Evolutionary conservation across 2,888 invertebrate species (phyloP).

Genomic region (Thumatha senex): DNA sequence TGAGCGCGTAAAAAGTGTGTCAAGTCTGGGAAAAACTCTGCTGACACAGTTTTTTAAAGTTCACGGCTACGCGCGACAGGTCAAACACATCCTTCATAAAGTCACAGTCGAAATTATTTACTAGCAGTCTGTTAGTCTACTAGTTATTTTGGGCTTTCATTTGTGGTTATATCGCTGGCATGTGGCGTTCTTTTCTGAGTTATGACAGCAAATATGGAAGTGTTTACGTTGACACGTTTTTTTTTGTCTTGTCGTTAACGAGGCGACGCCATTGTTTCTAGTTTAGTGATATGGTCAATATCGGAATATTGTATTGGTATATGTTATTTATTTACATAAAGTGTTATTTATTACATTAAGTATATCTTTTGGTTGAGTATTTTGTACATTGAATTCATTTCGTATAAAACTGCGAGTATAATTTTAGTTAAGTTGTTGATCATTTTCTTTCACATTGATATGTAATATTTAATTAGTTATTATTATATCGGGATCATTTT

Average conservation of each 20-base stretch:
- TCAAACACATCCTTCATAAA: slow-evolving; percentile 26
- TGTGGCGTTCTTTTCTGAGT: slow-evolving; percentile 53
- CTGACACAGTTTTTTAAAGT: slow-evolving; percentile 57
- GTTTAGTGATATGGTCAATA: slow-evolving; percentile 76
- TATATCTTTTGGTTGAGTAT: background rate
- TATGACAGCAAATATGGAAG: slow-evolving; percentile 51
- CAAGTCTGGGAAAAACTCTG: slow-evolving; percentile 55
- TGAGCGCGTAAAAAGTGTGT: slow-evolving; percentile 44
- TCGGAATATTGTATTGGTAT: slow-evolving; percentile 54
- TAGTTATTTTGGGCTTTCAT: slow-evolving; percentile 28
- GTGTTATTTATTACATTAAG: slow-evolving; percentile 13
- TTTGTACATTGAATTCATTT: background rate
- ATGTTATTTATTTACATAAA: slow-evolving; percentile 58
- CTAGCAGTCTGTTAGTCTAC: slow-evolving; percentile 39
- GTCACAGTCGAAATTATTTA: slow-evolving; percentile 23
- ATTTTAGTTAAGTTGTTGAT: no score
- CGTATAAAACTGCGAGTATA: background rate
- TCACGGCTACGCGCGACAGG: slow-evolving; percentile 36
- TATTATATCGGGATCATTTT: no score
- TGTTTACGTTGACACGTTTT: slow-evolving; percentile 77
- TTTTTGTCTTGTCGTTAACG: slow-evolving; percentile 66
- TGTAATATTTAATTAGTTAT: no score
- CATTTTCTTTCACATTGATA: no score
- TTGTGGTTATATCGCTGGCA: slow-evolving; percentile 41
- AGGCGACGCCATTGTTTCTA: slow-evolving; percentile 66